Evolutionary conservation across 1,140 invertebrate genomes (phyloP), one percentile per base, ranked within the genome.

Genomic region (Brevipalpus yothersi): DNA sequence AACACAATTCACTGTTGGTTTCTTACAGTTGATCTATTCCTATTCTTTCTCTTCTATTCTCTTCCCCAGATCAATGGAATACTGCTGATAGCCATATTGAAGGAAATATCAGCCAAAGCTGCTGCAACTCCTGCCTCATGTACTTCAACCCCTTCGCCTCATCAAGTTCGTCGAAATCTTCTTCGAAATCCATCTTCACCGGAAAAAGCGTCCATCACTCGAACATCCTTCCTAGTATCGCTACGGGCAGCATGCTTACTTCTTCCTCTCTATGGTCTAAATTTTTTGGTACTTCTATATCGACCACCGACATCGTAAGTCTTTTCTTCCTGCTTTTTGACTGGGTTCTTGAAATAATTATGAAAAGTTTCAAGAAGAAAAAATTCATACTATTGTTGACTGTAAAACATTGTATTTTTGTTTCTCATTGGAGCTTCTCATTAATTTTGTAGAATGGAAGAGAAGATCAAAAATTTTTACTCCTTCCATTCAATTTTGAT

Each of bases 241-340:
- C 54, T 63, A 11, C 12, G 60, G n/a, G 62, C 62, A 8, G 62
- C 62, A 40, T 41, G 47, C 40, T 31, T 63, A 17, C 47, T 63
- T 19, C 40, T 63, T 23, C 62, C 62, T 11, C 43, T 63, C n/a
- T 63, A 63, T 55, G 62, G 62, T n/a, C 62, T 63, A 4, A 60
- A 63, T 53, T 63, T 59, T 58, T 47, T 63, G 15, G 39, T 63
- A n/a, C 54, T 63, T 58, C 60, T 63, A 41, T 61, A 61, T 42
- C 19, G 62, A 17, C 60, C 60, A 21, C 54, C 62, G n/a, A 63
- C 58, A 15, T 43, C 45, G 62, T 63, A 63, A 31, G 62, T 21
- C 8, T 21, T 13, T 40, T n/a, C 47, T 4, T 7, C 41, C 8
- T 19, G 51, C 1, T 15, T 51, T 10, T 19, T 9, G n/a, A 45